A percentile compares a stretch with the other conserved stretches of the same genome.
phyloP scores from a whole-genome alignment of 2,888 invertebrate species.

The Andrena flavipes region DNA sequence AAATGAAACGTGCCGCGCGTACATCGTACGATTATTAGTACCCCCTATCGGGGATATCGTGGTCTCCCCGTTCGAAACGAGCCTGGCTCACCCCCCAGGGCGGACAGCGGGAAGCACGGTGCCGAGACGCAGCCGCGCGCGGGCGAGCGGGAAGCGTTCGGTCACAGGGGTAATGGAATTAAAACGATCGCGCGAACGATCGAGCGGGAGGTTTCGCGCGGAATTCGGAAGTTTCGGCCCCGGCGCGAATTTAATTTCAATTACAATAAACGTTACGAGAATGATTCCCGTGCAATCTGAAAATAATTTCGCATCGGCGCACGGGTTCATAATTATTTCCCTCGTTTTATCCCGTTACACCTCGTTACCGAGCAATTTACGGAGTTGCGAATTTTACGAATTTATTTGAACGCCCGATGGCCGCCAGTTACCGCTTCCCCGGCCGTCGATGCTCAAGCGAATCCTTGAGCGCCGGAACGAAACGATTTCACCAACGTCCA shows the following conservation, averaged over 20 bases:
- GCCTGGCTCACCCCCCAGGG: constrained; percentile 4
- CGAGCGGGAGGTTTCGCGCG: not conserved
- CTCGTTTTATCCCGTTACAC: constrained; percentile 43
- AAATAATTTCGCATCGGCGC: constrained; percentile 45
- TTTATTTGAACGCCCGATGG: constrained; percentile 23
- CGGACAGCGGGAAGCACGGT: constrained; percentile 40
- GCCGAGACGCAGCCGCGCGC: not conserved
- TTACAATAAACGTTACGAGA: constrained; percentile 48
- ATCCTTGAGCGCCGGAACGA: constrained; percentile 18
- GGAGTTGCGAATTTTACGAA: constrained; percentile 31
- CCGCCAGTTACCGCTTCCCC: not conserved
- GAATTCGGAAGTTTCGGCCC: constrained; percentile 35
- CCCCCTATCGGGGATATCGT: constrained; percentile 66
- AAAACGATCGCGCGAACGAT: constrained; percentile 55
- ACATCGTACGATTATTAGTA: constrained; percentile 79
- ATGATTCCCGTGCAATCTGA: constrained; percentile 33
- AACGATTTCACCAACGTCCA: constrained; percentile 27
- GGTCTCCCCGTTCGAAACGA: constrained; percentile 45
- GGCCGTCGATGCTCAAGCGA: not conserved
- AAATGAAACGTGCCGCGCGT: constrained; percentile 83
- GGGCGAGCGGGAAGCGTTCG: too few relatives aligned
- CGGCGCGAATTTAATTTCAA: constrained; percentile 46
- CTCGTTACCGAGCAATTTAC: constrained; percentile 52
- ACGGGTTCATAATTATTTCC: constrained; percentile 45
- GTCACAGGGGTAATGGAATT: constrained; percentile 52